Conservation (phyloP, 2,797 vertebrate genomes). For the Erethizon dorsatum region DNA sequence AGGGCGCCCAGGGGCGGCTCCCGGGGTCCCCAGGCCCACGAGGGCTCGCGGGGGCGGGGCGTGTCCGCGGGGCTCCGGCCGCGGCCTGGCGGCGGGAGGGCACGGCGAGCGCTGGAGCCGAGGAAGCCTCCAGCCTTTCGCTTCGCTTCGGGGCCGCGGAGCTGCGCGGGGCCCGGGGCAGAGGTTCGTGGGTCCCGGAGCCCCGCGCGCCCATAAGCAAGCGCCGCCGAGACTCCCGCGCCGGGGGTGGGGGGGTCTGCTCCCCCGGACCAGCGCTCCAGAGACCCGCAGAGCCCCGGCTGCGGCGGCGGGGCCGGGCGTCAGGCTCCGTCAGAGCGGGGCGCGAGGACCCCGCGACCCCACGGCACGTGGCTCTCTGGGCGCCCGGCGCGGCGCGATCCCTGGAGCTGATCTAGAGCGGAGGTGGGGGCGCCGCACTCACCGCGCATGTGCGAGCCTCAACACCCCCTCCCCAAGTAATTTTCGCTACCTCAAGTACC, state of each 20-base stretch:
- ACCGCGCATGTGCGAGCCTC: no score
- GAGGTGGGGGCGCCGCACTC: not conserved
- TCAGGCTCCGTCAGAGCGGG: no score
- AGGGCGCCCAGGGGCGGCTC: not conserved
- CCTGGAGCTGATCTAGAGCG: not conserved
- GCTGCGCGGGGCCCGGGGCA: not conserved
- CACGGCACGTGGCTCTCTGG: not conserved
- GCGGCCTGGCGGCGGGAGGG: no score
- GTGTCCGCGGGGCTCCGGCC: no score
- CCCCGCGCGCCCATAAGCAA: no score
- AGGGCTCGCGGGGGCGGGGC: not conserved
- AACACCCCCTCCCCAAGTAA: not conserved
- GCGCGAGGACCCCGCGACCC: not conserved
- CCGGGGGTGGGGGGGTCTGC: no score
- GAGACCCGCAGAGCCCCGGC: not conserved
- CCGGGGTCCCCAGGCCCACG: not conserved
- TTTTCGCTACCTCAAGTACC: slow-evolving; percentile 32
- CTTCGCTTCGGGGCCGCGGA: not conserved
- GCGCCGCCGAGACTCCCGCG: no score
- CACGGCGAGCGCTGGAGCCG: not conserved
- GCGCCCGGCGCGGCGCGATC: not conserved
- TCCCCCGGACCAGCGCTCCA: not conserved
- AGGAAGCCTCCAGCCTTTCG: not conserved
- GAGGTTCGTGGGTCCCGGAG: not conserved
- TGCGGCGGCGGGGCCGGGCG: no score